These are phyloP conservation scores for Salpingus planirostris DNA, from an alignment of 2,888 invertebrate species.

Conservation along the genomic window DNA sequence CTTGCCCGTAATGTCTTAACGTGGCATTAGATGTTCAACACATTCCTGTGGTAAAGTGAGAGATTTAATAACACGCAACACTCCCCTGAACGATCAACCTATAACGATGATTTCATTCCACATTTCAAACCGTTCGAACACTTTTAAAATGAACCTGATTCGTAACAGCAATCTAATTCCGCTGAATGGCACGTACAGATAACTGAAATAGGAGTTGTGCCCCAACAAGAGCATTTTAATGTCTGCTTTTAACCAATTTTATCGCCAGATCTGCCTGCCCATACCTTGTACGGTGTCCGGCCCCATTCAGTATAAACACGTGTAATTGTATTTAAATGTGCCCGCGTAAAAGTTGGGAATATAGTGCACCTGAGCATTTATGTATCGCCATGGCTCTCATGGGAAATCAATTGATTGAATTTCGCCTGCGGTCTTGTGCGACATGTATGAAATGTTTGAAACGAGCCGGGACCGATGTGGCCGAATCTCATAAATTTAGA, in stretches of 20 bases:
- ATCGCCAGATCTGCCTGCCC: constrained; percentile 12
- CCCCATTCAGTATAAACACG: constrained; percentile 8
- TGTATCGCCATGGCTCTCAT: constrained; percentile 13
- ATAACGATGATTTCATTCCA: too few species aligned
- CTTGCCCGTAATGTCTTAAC: constrained; percentile 1
- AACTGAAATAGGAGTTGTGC: too few species aligned
- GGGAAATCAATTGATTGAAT: constrained; percentile 19
- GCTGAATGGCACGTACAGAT: too few species aligned
- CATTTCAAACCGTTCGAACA: too few species aligned
- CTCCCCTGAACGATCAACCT: too few species aligned
- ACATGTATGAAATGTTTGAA: constrained; percentile 10
- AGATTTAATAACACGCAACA: too few species aligned
- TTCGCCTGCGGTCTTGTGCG: constrained; percentile 13
- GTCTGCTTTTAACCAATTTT: constrained; percentile 16
- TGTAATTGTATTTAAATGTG: constrained; percentile 18
- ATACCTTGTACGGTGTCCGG: constrained; percentile 14
- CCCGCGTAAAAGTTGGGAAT: constrained; percentile 8
- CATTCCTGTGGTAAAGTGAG: too few species aligned
- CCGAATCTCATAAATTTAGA: constrained; percentile 9
- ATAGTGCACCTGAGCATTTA: constrained; percentile 14
- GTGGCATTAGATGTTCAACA: background rate
- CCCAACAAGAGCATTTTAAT: constrained; percentile 14
- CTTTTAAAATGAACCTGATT: too few species aligned
- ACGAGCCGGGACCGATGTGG: constrained; percentile 3
- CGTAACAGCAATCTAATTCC: too few species aligned